Evolutionary conservation across 1,140 invertebrate genomes (phyloP), one percentile per base, ranked within the genome.

Genomic region (Acromyrmex heyeri): DNA sequence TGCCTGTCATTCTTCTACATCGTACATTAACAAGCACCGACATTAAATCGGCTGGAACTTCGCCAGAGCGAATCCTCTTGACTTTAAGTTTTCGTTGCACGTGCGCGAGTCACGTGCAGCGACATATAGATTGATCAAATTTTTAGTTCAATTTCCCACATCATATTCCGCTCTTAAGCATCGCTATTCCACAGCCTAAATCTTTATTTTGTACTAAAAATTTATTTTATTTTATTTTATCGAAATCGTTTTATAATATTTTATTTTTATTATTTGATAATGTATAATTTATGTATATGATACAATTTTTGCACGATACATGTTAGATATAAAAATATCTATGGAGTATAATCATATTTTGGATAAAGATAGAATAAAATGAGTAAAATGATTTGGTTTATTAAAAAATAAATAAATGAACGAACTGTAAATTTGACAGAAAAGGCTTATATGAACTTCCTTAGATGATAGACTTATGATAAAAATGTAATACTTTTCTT

Each of bases 1-100:
- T 55, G 14, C 67, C 57, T 61, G 79, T 82, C 79, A 73, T 72
- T 82, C 79, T 82, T 82, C 67, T 82, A 82, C 79, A 82, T 82
- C 72, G 79, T 73, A 69, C 67, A 61, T 82, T 82, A 73, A 82
- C 79, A 73, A 82, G 69, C 27, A 69, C n/a, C 67, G 79, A 82
- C 53, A 59, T 82, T 73, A 82, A 73, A 82, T 82, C 79, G 67
- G 55, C 57, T 82, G 79, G 79, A 82, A 61, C 53, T 21, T 72
- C 2, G 79, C 79, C 67, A 82, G 53, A 21, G 6, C 34, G 38
- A 72, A 55, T 5, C 6, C 34, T 18, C 34, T 59, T 73, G 38
- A 12, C 53, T 73, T 79, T 59, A 21, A 27, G 79, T 82, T 82
- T 82, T 72, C 67, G 38, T 16, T 44, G 67, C 67, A 82, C 55